phyloP scores from a whole-genome alignment of 2,113 vertebrate genomes.

The Sylvia atricapilla region DNA sequence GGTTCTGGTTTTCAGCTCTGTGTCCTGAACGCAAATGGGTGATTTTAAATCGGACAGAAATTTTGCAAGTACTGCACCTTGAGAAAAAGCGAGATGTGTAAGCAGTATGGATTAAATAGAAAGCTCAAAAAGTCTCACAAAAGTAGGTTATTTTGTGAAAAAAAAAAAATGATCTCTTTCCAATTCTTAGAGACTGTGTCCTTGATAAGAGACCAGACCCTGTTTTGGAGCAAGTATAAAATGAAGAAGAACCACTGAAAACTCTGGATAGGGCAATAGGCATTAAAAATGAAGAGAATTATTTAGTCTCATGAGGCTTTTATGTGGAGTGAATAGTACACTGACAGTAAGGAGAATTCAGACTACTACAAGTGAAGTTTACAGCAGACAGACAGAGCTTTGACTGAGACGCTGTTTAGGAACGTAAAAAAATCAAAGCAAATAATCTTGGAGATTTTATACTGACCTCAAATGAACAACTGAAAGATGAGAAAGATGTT shows the following conservation, averaged over 20 bases:
- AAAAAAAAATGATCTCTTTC: neutral
- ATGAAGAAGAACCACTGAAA: neutral
- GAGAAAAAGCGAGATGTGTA: neutral
- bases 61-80: neutral
- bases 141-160: neutral
- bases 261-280: neutral
- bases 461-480: neutral
- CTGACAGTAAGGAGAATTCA: neutral
- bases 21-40: neutral
- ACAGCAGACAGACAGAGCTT: neutral
- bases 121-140: neutral
- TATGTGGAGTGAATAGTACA: neutral
- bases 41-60: neutral
- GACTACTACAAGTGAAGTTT: neutral
- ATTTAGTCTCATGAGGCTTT: neutral
- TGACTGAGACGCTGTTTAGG: neutral
- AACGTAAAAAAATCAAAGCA: neutral
- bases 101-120: neutral
- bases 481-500: neutral
- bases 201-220: neutral
- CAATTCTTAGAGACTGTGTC: neutral
- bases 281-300: neutral
- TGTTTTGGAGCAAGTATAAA: neutral
- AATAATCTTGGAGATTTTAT: neutral
- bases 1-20: neutral